Evolutionary conservation across 2,797 vertebrate genomes (phyloP), one percentile per base, ranked within the genome.

Genomic region (Acestrorhynchus altus): DNA sequence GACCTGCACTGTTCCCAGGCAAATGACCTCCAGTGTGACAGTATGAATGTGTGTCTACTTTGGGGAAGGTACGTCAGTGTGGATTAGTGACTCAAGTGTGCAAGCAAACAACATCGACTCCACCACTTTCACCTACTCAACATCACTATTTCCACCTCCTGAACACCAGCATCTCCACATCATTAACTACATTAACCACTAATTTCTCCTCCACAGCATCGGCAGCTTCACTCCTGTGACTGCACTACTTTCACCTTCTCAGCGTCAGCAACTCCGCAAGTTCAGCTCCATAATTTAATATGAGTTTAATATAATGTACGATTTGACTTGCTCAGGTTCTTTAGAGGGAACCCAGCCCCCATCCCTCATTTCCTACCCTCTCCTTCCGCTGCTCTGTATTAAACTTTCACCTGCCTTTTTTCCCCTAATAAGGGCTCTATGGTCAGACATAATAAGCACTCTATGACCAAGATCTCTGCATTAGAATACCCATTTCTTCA

Each of bases 311-410:
- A 35, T 35, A 35, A 35, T 35, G 2, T 35, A 35, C 2, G 31
- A 35, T 35, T 35, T 35, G 2, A 35, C 31, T 35, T 35, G 31
- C 31, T n/a, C 22, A 65, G 13, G 61, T 16, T 76, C 31, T 26
- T 61, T n/a, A 60, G 66, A 68, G 57, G 51, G 68, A 77, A 56
- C 61, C 51, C 56, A 69, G 74, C 68, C 71, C 42, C 46, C 47
- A 82, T 79, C 15, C 39, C 67, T 44, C 61, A 74, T 42, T 54
- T 75, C 68, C 59, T 72, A 40, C 63, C 72, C 66, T 80, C 66
- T 66, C 66, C 72, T 81, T 83, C 64, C n/a, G 40, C 51, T 69
- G 65, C 20, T 74, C 78, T 78, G 65, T 39, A 85, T 85, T 76
- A 78, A 66, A 78, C 61, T 83, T 85, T 75, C 47, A 83, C 83